phyloP scores from a whole-genome alignment of 2,888 invertebrate species.

The Pterostichus niger region DNA sequence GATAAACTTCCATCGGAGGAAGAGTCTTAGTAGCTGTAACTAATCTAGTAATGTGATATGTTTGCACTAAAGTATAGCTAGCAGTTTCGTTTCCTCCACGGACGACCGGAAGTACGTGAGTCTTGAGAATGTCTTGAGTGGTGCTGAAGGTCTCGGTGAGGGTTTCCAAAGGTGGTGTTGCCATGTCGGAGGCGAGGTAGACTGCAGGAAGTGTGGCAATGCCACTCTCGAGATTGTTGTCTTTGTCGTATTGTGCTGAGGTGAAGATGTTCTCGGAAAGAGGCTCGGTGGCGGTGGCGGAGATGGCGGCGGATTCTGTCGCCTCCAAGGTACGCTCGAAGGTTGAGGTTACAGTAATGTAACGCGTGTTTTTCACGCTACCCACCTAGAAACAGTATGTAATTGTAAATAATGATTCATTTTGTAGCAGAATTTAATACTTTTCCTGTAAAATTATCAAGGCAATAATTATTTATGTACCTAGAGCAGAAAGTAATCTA shows the following conservation, averaged over 20 bases:
- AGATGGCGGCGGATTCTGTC: constrained; percentile 78
- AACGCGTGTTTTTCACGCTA: constrained; percentile 91
- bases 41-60: constrained; percentile 91
- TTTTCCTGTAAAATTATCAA: too few species aligned
- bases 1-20: constrained; percentile 92
- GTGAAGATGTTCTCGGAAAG: constrained; percentile 93
- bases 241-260: constrained; percentile 85
- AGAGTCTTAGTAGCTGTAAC: constrained; percentile 95
- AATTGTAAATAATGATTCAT: not conserved
- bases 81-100: constrained; percentile 86
- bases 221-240: constrained; percentile 85
- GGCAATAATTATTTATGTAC: too few species aligned
- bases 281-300: constrained; percentile 85
- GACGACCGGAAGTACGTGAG: constrained; percentile 92
- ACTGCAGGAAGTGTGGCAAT: constrained; percentile 91
- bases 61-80: constrained; percentile 91
- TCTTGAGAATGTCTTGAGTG: constrained; percentile 92
- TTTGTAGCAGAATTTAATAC: too few species aligned
- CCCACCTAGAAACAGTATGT: constrained; percentile 83
- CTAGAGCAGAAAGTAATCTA: too few species aligned
- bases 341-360: constrained; percentile 92
- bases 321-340: constrained; percentile 88
- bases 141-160: constrained; percentile 95
- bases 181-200: constrained; percentile 86
- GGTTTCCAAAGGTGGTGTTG: constrained; percentile 92